Evolutionary conservation across 2,888 invertebrate species (phyloP).

Genomic region (Lithophane semibrunnea): DNA sequence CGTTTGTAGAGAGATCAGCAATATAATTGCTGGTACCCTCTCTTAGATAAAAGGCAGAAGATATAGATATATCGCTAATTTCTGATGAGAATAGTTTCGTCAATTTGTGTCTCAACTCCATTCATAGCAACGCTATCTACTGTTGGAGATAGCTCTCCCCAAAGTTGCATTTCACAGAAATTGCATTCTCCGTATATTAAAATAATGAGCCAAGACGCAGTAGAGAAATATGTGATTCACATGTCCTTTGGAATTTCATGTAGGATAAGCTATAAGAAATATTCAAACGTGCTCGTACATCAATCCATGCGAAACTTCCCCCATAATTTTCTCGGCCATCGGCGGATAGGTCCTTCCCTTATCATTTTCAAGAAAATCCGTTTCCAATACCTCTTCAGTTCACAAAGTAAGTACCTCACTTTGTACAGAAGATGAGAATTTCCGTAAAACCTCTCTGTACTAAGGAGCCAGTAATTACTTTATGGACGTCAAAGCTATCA

Average conservation of each 20-base stretch:
- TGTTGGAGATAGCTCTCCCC: background rate
- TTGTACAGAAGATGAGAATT: background rate
- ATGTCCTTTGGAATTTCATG: background rate
- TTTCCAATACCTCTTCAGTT: background rate
- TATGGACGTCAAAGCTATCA: slow-evolving; percentile 5
- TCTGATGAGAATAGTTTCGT: background rate
- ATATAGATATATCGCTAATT: background rate
- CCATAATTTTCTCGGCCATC: background rate
- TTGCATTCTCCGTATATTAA: background rate
- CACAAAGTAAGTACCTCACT: background rate
- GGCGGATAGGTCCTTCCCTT: background rate
- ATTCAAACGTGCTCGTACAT: background rate
- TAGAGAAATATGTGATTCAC: background rate
- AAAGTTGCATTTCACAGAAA: background rate
- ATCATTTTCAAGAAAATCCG: background rate
- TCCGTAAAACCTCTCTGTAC: background rate
- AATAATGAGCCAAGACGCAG: background rate
- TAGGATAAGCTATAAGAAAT: background rate
- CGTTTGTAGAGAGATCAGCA: too few relatives aligned
- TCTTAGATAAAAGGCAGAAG: background rate
- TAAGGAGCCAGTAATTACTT: slow-evolving; percentile 1
- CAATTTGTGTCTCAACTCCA: background rate
- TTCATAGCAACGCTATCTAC: background rate
- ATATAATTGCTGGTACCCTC: background rate
- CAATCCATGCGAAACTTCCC: background rate